Evolutionary conservation across 2,113 vertebrate species (phyloP), one percentile per base, ranked within the genome.

Genomic region (Typhlomys cinereus): DNA sequence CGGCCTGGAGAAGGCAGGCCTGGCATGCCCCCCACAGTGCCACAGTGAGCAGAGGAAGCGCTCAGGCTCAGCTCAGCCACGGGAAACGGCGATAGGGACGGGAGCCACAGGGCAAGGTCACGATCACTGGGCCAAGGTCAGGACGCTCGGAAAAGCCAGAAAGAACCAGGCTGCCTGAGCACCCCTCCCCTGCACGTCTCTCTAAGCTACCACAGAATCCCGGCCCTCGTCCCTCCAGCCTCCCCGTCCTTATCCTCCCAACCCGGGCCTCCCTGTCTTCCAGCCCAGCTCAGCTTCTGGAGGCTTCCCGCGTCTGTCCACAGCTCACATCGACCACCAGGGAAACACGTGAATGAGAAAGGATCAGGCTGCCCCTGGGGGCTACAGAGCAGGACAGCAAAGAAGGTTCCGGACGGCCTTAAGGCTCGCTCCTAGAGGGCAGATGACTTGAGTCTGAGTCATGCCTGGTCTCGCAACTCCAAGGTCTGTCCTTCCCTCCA

Each of bases 331-430:
- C 48, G 74, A 48, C 79, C 29, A 6, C 34, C 3, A 4, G 2
- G 29, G 64, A 52, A 61, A 59, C 9, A 34, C 20, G 59, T 7
- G 6, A 29, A 34, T 20, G 50, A 4, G 2, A 54, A 12, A 34
- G 50, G 12, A 8, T 29, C 52, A 10, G 27, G 23, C 17, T 9
- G 61, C 39, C 17, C 27, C 62, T 4, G 64, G 13, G 2, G 20
- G 12, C 64, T 10, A 2, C 76, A 18, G 17, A 52, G 46, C 81
- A 0, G 0, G 36, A 52, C 27, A 7, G 21, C 1, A 1, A 36
- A 34, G 80, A 73, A 61, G 29, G 31, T 57, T 76, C 91, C 8
- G 18, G 81, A 88, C 70, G 11, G 11, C 76, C 64, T 17, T 1
- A 0, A 31, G 44, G 44, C 83, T 6, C 0, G 52, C 61, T 50